phyloP scores from a whole-genome alignment of 2,113 vertebrate species.

The Aspiorhynchus laticeps region DNA sequence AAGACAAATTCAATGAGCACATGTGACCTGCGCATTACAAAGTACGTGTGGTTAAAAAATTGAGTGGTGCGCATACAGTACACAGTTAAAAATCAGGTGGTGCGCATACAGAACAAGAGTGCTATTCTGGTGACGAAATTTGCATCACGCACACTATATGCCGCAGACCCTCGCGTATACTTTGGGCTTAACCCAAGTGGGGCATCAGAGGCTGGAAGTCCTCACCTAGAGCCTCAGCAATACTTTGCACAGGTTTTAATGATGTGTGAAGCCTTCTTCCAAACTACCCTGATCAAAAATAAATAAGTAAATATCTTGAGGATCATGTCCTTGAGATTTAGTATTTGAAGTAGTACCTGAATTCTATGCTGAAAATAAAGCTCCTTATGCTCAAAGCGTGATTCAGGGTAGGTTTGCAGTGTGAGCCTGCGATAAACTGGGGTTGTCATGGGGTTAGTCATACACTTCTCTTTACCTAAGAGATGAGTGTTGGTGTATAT shows the following conservation, averaged over 20 bases:
- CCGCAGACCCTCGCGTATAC: no score
- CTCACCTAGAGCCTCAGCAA: background rate
- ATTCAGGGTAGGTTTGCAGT: background rate
- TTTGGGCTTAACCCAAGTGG: background rate
- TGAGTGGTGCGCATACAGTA: no score
- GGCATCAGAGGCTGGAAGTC: background rate
- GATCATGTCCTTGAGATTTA: background rate
- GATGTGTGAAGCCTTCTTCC: background rate
- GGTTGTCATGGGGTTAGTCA: slow-evolving; percentile 12
- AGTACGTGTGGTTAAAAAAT: no score
- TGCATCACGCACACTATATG: no score
- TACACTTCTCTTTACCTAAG: slow-evolving; percentile 16
- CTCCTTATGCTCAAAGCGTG: background rate
- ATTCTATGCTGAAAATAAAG: background rate
- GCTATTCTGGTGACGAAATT: no score
- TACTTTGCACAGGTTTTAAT: background rate
- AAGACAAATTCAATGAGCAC: no score
- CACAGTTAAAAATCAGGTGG: no score
- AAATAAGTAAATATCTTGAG: background rate
- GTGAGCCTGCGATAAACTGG: slow-evolving; percentile 2
- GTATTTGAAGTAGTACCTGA: background rate
- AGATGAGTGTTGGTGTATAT: background rate
- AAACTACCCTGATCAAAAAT: background rate
- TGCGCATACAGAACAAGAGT: no score
- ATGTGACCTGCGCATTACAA: no score